Evolutionary conservation across 2,888 invertebrate species (phyloP).

Genomic region (Druceiella hillmani): DNA sequence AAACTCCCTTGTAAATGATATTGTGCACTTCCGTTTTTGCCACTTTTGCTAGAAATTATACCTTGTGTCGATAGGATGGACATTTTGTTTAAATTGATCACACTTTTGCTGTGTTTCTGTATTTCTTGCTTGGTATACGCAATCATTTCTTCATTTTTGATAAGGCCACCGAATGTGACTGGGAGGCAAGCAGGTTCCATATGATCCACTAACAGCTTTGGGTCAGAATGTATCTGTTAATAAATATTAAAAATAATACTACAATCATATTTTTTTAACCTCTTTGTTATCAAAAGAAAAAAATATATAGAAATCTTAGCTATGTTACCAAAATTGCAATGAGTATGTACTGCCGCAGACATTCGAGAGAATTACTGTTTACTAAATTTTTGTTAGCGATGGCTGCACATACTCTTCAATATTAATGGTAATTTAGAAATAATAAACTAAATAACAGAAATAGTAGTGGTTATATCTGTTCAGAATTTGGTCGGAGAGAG

Average conservation of each 20-base stretch:
- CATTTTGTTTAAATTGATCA: slow-evolving; percentile 60
- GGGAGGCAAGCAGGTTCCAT: slow-evolving; percentile 63
- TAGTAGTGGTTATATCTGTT: too few relatives aligned
- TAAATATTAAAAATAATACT: slow-evolving; percentile 8
- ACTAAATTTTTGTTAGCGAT: too few relatives aligned
- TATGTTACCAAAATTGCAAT: background rate
- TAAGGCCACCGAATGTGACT: slow-evolving; percentile 63
- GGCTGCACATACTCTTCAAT: too few relatives aligned
- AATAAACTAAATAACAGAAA: too few relatives aligned
- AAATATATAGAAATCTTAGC: background rate
- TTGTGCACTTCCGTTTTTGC: slow-evolving; percentile 29
- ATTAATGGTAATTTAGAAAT: too few relatives aligned
- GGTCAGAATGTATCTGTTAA: slow-evolving; percentile 52
- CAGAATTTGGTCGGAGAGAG: too few relatives aligned
- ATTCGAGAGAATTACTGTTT: too few relatives aligned
- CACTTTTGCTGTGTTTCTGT: slow-evolving; percentile 49
- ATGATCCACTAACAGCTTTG: slow-evolving; percentile 53
- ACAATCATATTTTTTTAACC: background rate
- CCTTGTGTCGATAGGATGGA: slow-evolving; percentile 58
- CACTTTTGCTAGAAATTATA: slow-evolving; percentile 35
- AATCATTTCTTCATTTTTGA: slow-evolving; percentile 68
- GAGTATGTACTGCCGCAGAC: too few relatives aligned
- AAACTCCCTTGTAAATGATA: slow-evolving; percentile 55
- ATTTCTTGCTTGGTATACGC: slow-evolving; percentile 60
- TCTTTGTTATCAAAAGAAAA: background rate